phyloP scores from a whole-genome alignment of 2,113 vertebrate species.

The Oenanthe melanoleuca region DNA sequence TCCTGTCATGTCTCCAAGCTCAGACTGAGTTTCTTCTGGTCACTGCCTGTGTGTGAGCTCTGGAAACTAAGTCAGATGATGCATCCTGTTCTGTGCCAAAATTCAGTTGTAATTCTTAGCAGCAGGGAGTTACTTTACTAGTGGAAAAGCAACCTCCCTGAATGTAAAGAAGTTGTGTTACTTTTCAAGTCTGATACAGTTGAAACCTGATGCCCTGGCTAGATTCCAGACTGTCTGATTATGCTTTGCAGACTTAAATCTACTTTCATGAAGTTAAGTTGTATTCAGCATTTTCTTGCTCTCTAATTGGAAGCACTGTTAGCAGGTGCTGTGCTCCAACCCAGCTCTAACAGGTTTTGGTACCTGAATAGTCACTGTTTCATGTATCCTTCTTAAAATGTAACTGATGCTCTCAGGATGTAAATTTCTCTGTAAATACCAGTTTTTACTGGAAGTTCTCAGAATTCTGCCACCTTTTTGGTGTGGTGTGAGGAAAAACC shows the following conservation, averaged over 20 bases:
- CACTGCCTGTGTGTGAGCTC: not conserved
- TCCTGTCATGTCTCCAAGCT: not conserved
- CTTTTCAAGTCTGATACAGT: not conserved
- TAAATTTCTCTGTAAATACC: not conserved
- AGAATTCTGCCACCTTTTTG: not conserved
- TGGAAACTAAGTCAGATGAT: not conserved
- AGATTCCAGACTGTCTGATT: constrained; percentile 30
- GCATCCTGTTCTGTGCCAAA: not conserved
- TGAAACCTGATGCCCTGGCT: constrained; percentile 2
- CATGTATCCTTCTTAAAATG: not conserved
- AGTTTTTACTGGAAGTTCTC: not conserved
- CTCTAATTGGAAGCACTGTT: not conserved
- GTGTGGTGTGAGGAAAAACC: not conserved
- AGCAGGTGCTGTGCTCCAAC: not conserved
- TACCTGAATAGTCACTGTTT: not conserved
- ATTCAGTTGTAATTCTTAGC: not conserved
- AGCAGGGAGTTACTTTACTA: not conserved
- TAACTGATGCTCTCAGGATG: not conserved
- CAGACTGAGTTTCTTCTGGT: not conserved
- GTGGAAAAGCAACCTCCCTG: not conserved
- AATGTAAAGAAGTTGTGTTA: not conserved
- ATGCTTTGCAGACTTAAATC: constrained; percentile 20
- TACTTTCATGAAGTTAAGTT: not conserved
- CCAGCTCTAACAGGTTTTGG: not conserved
- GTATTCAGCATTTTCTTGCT: not conserved